A percentile compares a stretch with the other conserved stretches of the same genome.
Conservation (phyloP, 2,113 vertebrate species). For the Paedocypris sp. region DNA sequence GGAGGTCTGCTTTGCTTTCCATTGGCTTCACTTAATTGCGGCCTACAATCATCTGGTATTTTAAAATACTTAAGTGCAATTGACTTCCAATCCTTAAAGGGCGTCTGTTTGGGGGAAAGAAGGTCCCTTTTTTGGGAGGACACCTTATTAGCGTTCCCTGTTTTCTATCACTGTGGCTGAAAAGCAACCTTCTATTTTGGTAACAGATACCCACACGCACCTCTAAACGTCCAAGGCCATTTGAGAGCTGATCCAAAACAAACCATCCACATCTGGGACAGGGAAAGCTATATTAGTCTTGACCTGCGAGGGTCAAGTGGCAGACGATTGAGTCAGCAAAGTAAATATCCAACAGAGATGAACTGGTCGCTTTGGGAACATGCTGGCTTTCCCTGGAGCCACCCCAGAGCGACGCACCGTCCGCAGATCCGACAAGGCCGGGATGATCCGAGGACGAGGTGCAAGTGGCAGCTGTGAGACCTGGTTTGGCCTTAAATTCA, state of each 20-base stretch:
- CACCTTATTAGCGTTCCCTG: constrained; percentile 55
- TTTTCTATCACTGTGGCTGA: constrained; percentile 46
- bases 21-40: constrained; percentile 55
- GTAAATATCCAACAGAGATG: constrained; percentile 36
- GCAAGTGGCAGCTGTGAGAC: constrained; percentile 29
- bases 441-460: constrained; percentile 56
- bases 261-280: constrained; percentile 51
- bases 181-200: constrained; percentile 31
- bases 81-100: constrained; percentile 46
- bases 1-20: constrained; percentile 48
- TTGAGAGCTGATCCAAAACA: constrained; percentile 31
- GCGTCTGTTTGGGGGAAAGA: constrained; percentile 25
- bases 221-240: constrained; percentile 48
- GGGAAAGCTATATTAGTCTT: constrained; percentile 48
- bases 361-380: constrained; percentile 46
- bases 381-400: constrained; percentile 3
- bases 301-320: constrained; percentile 56
- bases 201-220: constrained; percentile 20
- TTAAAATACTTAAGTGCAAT: constrained; percentile 50
- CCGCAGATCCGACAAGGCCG: constrained; percentile 37
- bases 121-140: constrained; percentile 44
- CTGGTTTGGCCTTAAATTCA: not conserved
- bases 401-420: constrained; percentile 25
- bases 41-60: constrained; percentile 55
- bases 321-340: constrained; percentile 54